These are phyloP conservation scores for Cepaea nemoralis DNA, from an alignment of 1,140 invertebrate species.

Conservation along the genomic window DNA sequence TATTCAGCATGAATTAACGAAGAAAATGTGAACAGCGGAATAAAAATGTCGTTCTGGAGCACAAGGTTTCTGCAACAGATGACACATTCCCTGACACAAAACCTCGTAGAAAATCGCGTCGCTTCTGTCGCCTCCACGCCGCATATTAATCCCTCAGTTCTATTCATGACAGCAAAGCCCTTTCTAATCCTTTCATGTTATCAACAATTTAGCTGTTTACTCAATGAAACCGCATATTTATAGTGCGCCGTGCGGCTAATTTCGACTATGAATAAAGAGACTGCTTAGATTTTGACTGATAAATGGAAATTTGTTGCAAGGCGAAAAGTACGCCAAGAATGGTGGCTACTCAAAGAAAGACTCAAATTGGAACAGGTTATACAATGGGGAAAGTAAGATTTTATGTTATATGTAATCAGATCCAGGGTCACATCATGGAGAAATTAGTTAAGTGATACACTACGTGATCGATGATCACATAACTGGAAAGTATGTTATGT, in stretches of 20 bases:
- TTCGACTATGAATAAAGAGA: neutral
- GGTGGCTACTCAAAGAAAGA: neutral
- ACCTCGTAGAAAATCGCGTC: neutral
- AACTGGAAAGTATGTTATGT: too few relatives aligned
- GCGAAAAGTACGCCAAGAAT: neutral
- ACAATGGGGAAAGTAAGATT: too few relatives aligned
- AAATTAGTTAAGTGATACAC: too few relatives aligned
- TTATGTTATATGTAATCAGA: too few relatives aligned
- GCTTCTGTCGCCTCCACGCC: neutral
- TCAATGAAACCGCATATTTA: neutral
- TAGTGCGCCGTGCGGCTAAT: neutral
- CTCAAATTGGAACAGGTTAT: too few relatives aligned
- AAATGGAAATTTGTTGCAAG: neutral
- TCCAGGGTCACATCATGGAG: too few relatives aligned
- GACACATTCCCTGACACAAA: neutral
- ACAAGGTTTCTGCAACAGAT: neutral
- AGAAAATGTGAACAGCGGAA: neutral
- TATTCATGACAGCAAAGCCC: neutral
- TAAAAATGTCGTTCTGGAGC: neutral
- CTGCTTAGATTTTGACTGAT: neutral
- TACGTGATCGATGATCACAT: too few relatives aligned
- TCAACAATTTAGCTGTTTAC: slow-evolving; percentile 18
- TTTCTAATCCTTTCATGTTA: neutral
- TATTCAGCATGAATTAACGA: too few relatives aligned
- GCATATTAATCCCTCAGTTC: neutral